These are phyloP conservation scores for Rostratula benghalensis DNA, from an alignment of 2,113 vertebrate genomes.

Conservation along the genomic window DNA sequence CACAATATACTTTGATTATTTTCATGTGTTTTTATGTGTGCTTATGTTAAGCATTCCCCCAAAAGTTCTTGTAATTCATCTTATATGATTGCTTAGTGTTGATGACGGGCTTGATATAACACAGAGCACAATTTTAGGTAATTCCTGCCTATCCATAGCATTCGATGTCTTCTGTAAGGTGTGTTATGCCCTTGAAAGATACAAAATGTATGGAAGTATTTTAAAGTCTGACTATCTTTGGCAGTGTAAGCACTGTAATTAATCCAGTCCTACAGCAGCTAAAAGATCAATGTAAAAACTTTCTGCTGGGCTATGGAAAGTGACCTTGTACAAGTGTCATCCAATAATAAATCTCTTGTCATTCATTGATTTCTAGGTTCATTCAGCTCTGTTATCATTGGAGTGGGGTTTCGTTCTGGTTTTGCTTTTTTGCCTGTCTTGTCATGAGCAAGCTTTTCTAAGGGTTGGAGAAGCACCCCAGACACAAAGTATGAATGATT, in stretches of 20 bases:
- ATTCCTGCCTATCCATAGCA: neutral
- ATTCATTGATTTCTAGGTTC: neutral
- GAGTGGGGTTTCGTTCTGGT: neutral
- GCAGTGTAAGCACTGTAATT: neutral
- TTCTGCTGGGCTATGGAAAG: neutral
- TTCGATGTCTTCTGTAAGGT: neutral
- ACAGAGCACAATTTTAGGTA: neutral
- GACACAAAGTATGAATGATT: neutral
- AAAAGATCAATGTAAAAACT: neutral
- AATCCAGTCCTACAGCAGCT: neutral
- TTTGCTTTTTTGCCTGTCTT: neutral
- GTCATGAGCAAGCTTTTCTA: neutral
- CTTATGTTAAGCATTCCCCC: fast-evolving
- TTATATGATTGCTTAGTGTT: neutral
- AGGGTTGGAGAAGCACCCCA: neutral
- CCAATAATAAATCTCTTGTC: neutral
- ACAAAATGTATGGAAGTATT: neutral
- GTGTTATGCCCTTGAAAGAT: neutral
- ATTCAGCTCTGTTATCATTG: neutral
- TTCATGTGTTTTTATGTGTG: neutral
- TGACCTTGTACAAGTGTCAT: neutral
- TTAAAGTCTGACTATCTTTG: neutral
- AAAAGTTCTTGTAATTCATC: neutral
- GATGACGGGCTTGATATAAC: fast-evolving
- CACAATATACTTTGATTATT: neutral